Conservation (phyloP, 2,797 vertebrate genomes). For the Leptodactylus fallax region DNA sequence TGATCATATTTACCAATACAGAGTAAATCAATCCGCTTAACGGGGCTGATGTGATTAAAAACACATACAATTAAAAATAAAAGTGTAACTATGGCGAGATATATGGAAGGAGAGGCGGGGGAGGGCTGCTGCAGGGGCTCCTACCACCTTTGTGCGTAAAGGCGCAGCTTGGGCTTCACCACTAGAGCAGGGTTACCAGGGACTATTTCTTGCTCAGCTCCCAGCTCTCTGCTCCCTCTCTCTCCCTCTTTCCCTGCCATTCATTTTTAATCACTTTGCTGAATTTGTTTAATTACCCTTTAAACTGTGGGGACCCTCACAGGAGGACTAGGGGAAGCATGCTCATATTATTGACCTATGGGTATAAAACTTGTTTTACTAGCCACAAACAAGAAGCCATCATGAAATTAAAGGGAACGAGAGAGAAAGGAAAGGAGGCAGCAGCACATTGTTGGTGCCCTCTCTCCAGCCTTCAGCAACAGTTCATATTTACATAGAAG, state of each 20-base stretch:
- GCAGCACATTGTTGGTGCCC: slow-evolving; percentile 42
- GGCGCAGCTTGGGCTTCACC: slow-evolving; percentile 13
- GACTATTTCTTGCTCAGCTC: slow-evolving; percentile 81
- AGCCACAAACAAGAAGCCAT: slow-evolving; percentile 52
- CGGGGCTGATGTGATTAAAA: slow-evolving; percentile 72
- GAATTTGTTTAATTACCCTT: slow-evolving; percentile 64
- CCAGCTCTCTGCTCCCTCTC: slow-evolving; percentile 46
- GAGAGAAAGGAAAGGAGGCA: not conserved
- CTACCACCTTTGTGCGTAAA: slow-evolving; percentile 42
- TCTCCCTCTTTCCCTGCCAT: slow-evolving; percentile 56
- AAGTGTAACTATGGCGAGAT: slow-evolving; percentile 71
- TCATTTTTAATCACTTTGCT: slow-evolving; percentile 66
- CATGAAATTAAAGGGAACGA: not conserved
- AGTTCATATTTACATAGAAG: slow-evolving; percentile 52
- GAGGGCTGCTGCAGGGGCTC: not conserved
- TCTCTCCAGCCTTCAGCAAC: slow-evolving; percentile 26
- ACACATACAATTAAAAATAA: slow-evolving; percentile 66
- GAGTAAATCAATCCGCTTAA: slow-evolving; percentile 97
- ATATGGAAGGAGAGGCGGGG: slow-evolving; percentile 29
- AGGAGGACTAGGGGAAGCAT: slow-evolving; percentile 31
- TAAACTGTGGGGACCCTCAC: slow-evolving; percentile 56
- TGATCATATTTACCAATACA: slow-evolving; percentile 99
- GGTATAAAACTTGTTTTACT: slow-evolving; percentile 63
- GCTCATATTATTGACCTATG: slow-evolving; percentile 59
- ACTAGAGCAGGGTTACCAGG: slow-evolving; percentile 65